Evolutionary conservation across 23 tunicate genomes (phyloP), one percentile per base, ranked within the genome.

Genomic region (Halocynthia aurantium): DNA sequence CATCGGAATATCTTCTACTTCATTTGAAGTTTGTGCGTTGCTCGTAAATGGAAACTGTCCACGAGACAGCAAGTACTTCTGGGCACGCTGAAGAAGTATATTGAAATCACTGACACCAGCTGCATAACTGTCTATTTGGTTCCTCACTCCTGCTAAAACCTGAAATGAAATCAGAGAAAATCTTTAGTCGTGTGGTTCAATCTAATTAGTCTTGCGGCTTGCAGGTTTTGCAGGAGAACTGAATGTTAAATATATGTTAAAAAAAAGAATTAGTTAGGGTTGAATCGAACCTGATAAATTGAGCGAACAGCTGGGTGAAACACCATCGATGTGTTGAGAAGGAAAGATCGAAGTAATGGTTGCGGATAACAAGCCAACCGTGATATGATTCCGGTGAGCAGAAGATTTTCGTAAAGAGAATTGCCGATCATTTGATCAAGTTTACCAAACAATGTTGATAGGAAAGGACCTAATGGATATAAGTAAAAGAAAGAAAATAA

Each of bases 351-450:
- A 52, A 87, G 69, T 58, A 93, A 76, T 17, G 98, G 98, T 57
- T 93, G 98, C 10, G 93, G 98, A 71, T 83, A 87, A n/a, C 69
- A 51, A 0, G 93, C 86, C 70, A 93, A 67, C 62, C 93, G 71
- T 10, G 89, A 87, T 18, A 93, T 77, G 74, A 93, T 82, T 8
- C 94, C 98, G 67, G 98, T 93, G 73, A 93, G 82, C 50, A 93
- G 81, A 22, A 93, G 78, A 67, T 93, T 93, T 57, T 87, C 93
- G 69, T 87, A 93, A 77, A 93, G 68, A 5, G 98, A 87, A 53
- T 93, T 93, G 77, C 69, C 87, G 57, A 83, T 76, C 98, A 93
- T 93, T 69, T 93, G 98, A 70, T 93, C 98, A 7, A 93, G 84
- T 64, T 87, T 93, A 19, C 97, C 98, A 52, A 93, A 93, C 51